These are phyloP conservation scores for Stigmatopora nigra DNA, from an alignment of 2,113 vertebrate genomes.

Conservation along the genomic window DNA sequence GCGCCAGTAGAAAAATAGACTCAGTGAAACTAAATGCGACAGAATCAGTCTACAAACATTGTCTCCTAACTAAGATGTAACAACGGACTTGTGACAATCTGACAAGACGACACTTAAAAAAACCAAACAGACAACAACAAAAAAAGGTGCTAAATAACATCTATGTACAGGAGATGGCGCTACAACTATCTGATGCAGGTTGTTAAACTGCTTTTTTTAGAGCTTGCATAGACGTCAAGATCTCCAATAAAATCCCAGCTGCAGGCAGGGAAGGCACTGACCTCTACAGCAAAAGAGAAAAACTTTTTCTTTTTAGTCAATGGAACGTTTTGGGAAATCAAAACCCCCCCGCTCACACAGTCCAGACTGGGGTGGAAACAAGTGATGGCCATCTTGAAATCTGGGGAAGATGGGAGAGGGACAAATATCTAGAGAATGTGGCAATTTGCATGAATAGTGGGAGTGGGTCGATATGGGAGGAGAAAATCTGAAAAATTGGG, in stretches of 20 bases:
- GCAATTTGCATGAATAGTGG: conserved; percentile 46
- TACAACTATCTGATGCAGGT: conserved; percentile 66
- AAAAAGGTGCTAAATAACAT: conserved; percentile 65
- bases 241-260: conserved; percentile 67
- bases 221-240: conserved; percentile 73
- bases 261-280: conserved; percentile 69
- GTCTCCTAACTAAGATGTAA: conserved; percentile 62
- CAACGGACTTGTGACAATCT: conserved; percentile 55
- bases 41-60: conserved; percentile 67
- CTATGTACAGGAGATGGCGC: conserved; percentile 65
- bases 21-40: conserved; percentile 73
- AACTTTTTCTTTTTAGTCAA: conserved; percentile 42
- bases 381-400: too few species aligned
- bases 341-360: conserved; percentile 57
- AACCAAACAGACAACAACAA: conserved; percentile 13
- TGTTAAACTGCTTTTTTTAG: conserved; percentile 71
- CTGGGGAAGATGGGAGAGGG: not conserved
- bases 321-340: conserved; percentile 58
- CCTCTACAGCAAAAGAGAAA: conserved; percentile 64
- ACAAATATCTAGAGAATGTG: conserved; percentile 39
- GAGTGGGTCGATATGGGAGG: conserved; percentile 47
- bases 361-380: too few species aligned
- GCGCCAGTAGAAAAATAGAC: conserved; percentile 77
- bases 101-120: conserved; percentile 59
- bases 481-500: conserved; percentile 42